A percentile compares a stretch with the other conserved stretches of the same genome.
Conservation (phyloP, 1,140 invertebrate genomes). For the Drosophila trapezifrons region DNA sequence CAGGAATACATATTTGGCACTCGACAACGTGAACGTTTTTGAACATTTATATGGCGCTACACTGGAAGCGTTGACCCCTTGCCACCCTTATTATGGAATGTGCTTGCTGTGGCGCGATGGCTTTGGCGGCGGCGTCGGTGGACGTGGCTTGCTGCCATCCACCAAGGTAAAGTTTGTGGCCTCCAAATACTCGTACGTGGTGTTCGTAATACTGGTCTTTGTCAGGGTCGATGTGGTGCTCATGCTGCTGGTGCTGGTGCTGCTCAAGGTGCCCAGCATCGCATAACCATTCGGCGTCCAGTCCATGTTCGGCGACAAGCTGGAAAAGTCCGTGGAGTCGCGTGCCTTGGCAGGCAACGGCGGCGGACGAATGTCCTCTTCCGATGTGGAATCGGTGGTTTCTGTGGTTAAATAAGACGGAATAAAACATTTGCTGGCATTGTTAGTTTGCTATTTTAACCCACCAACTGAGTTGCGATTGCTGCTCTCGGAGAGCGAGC, state of each 20-base stretch:
- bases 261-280: constrained; percentile 64
- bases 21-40: constrained; percentile 30
- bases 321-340: constrained; percentile 87
- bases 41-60: constrained; percentile 63
- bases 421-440: background rate
- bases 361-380: constrained; percentile 88
- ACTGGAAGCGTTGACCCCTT: constrained; percentile 27
- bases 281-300: constrained; percentile 80
- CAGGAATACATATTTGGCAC: constrained; percentile 48
- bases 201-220: constrained; percentile 80
- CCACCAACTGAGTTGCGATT: constrained; percentile 85
- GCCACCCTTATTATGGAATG: constrained; percentile 70
- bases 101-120: constrained; percentile 85
- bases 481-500: constrained; percentile 83
- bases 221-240: constrained; percentile 59
- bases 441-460: background rate
- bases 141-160: constrained; percentile 79
- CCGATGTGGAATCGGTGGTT: constrained; percentile 88
- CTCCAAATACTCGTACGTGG: constrained; percentile 80
- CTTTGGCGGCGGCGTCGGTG: constrained; percentile 87
- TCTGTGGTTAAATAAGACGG: constrained; percentile 72
- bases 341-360: constrained; percentile 89
- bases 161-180: constrained; percentile 68
- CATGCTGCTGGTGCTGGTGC: constrained; percentile 51
- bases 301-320: constrained; percentile 83